Conservation (phyloP, 2,797 vertebrate genomes). For the Lepilemur septentrionalis region DNA sequence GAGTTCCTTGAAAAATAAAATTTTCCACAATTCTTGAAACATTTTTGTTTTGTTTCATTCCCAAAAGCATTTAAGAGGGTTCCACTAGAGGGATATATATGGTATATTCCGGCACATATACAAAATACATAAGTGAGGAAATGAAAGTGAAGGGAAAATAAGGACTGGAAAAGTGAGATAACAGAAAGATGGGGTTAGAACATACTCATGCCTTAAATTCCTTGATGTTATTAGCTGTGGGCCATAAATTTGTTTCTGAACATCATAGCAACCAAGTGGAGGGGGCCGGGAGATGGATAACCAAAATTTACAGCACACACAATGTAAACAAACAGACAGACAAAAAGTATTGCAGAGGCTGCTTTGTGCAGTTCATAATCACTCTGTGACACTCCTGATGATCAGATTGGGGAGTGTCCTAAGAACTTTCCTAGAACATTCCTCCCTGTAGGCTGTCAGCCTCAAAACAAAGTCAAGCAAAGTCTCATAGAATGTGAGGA, state of each 20-base stretch:
- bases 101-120: background rate
- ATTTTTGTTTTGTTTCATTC: background rate
- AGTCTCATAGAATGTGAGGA: background rate
- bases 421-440: background rate
- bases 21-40: background rate
- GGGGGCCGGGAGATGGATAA: accelerated
- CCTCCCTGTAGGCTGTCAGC: background rate
- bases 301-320: background rate
- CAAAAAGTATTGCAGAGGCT: background rate
- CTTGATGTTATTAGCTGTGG: background rate
- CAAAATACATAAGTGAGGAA: background rate
- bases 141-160: background rate
- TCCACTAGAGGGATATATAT: background rate
- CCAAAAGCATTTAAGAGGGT: background rate
- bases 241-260: background rate
- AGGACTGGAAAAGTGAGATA: background rate
- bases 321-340: background rate
- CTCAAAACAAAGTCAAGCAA: background rate
- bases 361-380: background rate
- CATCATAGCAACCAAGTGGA: background rate
- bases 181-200: no score
- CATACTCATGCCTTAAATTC: background rate
- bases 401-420: no score
- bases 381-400: background rate
- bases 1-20: background rate